A percentile compares a stretch with the other conserved stretches of the same genome.
Evolutionary conservation across 2,113 vertebrate genomes (phyloP).

Genomic region (Pandion haliaetus): DNA sequence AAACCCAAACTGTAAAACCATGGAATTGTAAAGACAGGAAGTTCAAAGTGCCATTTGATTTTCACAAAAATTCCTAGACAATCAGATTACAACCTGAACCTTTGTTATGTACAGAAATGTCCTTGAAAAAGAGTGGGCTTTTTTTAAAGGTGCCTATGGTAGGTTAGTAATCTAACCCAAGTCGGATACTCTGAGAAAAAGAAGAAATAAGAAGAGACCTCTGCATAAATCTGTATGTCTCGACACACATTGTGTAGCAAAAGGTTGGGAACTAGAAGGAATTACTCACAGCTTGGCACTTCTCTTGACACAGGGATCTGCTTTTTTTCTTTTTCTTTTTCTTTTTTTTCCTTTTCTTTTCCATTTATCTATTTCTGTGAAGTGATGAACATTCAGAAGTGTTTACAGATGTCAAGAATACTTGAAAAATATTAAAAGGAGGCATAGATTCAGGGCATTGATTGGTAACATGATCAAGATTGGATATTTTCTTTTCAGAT

Average conservation of each 20-base stretch:
- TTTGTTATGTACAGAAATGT: not conserved
- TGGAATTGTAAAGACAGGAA: not conserved
- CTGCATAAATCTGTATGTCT: not conserved
- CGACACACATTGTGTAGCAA: not conserved
- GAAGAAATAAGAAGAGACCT: not conserved
- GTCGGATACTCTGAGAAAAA: not conserved
- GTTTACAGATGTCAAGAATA: not conserved
- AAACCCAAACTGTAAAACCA: not conserved
- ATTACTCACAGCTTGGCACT: not conserved
- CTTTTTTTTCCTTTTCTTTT: not conserved
- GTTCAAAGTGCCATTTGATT: not conserved
- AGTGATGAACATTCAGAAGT: not conserved
- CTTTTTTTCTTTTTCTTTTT: accelerated
- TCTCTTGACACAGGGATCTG: not conserved
- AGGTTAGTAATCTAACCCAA: not conserved
- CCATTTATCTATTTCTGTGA: not conserved
- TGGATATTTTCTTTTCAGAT: not conserved
- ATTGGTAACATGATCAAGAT: not conserved
- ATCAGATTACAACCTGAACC: not conserved
- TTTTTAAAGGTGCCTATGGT: not conserved
- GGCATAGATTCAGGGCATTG: not conserved
- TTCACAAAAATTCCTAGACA: not conserved
- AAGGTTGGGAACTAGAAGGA: not conserved
- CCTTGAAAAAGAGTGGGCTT: not conserved
- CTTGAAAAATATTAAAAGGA: not conserved